Base-by-base conservation (phyloP, 2,888 invertebrate species). In the Cryptocephalus primarius region DNA sequence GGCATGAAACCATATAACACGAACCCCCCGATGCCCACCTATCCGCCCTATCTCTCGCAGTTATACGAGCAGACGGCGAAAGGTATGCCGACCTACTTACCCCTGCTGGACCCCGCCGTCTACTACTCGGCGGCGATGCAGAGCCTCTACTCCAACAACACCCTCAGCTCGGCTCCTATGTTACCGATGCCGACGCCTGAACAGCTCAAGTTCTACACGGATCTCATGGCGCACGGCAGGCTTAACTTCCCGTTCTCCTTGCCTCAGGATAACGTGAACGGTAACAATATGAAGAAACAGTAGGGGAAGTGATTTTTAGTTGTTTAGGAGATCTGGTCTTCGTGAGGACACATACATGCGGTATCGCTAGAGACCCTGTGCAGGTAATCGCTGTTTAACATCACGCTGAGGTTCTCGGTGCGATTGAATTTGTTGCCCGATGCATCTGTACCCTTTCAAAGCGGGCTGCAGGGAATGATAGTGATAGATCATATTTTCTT, bases 201-300 rank as follows among this genome's bases (percentile, higher is more conserved):
- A 51, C 72, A 73, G 48, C 59, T 74, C 47, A 75, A 76, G 55
- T 72, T 77, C 52, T 74, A 74, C 59, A 74, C 76, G 54, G 76
- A 78, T 53, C 62, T 78, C 48, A 66, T 74, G 59, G 68, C 71
- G 47, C 70, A 62, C 46, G 63, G 59, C 9, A 55, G 65, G 39
- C 47, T 67, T 32, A 58, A 62, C 43, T 61, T 61, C 53, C 65
- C 64, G 6, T 67, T 64, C 54, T 59, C 60, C 10, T 55, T 67
- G 47, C 61, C 64, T 6, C 62, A 63, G 40, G 69, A 69, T 48
- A 64, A 65, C 22, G 42, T 48, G 39, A 55, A 55, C 49, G 58
- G 55, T 44, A 53, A 49, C 42, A 55, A 57, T 46, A 48, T 53
- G 49, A 61, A 62, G 44, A 61, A 60, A 50, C 58, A 53, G 47